Evolutionary conservation across 2,888 invertebrate species (phyloP).

Genomic region (Eledona agricola): DNA sequence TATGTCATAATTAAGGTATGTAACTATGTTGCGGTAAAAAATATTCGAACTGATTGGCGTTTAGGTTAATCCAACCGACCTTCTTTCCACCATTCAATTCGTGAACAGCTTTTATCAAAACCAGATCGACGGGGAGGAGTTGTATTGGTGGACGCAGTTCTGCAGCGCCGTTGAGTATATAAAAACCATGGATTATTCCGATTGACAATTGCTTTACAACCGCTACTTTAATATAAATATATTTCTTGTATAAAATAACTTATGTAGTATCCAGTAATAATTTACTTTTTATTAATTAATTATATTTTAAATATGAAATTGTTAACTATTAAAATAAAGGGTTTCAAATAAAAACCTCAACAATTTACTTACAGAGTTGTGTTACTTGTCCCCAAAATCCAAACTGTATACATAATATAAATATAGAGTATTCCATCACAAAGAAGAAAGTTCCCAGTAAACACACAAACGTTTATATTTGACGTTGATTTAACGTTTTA

Average conservation of each 20-base stretch:
- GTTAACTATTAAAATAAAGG: constrained; percentile 32
- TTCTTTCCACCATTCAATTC: constrained; percentile 95
- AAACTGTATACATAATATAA: no score
- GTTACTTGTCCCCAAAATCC: no score
- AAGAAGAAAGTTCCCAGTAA: no score
- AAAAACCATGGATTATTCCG: constrained; percentile 92
- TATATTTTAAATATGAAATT: constrained; percentile 50
- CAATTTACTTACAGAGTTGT: neutral
- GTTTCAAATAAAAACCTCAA: constrained; percentile 32
- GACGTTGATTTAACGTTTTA: no score
- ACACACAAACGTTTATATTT: no score
- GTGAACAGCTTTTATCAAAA: constrained; percentile 91
- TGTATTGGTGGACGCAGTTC: constrained; percentile 99
- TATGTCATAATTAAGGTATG: constrained; percentile 92
- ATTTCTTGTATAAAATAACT: constrained; percentile 49
- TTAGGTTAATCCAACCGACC: constrained; percentile 91
- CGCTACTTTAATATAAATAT: constrained; percentile 43
- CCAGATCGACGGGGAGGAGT: constrained; percentile 86
- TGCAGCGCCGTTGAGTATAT: constrained; percentile 96
- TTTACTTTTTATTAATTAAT: constrained; percentile 50
- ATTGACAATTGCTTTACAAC: constrained; percentile 51
- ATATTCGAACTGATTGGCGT: constrained; percentile 38
- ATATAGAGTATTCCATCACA: no score
- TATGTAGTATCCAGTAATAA: constrained; percentile 52
- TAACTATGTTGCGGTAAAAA: constrained; percentile 1